These are phyloP conservation scores for Tetranychus urticae DNA, from an alignment of 1,140 invertebrate species.

Conservation along the genomic window DNA sequence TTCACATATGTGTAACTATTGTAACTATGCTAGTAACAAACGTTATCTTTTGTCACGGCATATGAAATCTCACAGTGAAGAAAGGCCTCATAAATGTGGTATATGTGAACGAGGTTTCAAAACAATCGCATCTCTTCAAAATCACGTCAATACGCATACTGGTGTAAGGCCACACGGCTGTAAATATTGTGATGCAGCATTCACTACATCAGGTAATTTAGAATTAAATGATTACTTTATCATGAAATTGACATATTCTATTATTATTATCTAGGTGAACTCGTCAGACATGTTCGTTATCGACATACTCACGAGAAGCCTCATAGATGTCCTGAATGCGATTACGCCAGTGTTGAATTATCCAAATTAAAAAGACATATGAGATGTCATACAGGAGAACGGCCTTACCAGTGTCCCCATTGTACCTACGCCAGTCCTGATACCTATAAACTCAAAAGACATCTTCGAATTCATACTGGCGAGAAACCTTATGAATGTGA, in stretches of 20 bases:
- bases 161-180: conserved; percentile 83
- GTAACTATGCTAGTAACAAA: conserved; percentile 68
- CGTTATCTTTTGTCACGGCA: conserved; percentile 69
- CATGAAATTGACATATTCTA: neutral
- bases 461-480: conserved; percentile 34
- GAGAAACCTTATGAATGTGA: conserved; percentile 38
- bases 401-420: conserved; percentile 68
- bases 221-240: neutral
- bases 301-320: conserved; percentile 84
- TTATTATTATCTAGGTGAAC: conserved; percentile 33
- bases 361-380: conserved; percentile 80
- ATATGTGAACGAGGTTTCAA: conserved; percentile 89
- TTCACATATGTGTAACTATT: conserved; percentile 62
- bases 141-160: conserved; percentile 89
- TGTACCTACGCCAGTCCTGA: conserved; percentile 94
- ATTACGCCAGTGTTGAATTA: conserved; percentile 79
- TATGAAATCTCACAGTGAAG: conserved; percentile 85
- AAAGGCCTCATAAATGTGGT: conserved; percentile 75
- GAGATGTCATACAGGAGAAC: conserved; percentile 67
- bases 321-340: conserved; percentile 77
- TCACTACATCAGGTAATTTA: conserved; percentile 48
- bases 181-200: conserved; percentile 71
- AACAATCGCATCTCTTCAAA: conserved; percentile 69
- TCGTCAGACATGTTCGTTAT: conserved; percentile 73
- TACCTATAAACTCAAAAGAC: conserved; percentile 67